Conservation (phyloP, 2,113 vertebrate species). For the Triplophysa dalaica region DNA sequence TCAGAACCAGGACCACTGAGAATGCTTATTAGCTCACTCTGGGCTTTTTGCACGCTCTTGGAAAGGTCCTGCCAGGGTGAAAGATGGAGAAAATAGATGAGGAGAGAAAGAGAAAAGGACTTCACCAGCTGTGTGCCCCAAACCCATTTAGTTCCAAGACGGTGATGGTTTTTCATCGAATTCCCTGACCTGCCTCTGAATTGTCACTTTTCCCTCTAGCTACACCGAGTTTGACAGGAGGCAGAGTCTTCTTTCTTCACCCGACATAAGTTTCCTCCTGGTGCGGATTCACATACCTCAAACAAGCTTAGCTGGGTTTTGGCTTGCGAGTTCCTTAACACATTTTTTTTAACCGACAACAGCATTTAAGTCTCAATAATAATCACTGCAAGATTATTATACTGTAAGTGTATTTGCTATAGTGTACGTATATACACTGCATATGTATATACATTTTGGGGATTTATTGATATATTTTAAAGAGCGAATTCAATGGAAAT, state of each 20-base stretch:
- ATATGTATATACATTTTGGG: too few relatives aligned
- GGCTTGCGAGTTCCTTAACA: neutral
- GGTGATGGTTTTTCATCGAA: slow-evolving; percentile 40
- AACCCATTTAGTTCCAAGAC: slow-evolving; percentile 47
- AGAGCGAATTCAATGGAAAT: too few relatives aligned
- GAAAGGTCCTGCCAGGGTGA: slow-evolving; percentile 38
- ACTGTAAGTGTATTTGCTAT: too few relatives aligned
- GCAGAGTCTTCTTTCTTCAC: slow-evolving; percentile 35
- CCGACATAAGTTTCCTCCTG: slow-evolving; percentile 26
- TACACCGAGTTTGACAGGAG: slow-evolving; percentile 37
- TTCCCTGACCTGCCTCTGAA: slow-evolving; percentile 17
- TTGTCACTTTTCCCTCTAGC: slow-evolving; percentile 45
- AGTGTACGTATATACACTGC: too few relatives aligned
- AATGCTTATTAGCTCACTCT: slow-evolving; percentile 40
- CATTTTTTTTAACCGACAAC: too few relatives aligned
- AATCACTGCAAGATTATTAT: too few relatives aligned
- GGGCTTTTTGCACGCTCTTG: neutral
- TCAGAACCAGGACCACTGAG: slow-evolving; percentile 36
- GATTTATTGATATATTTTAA: too few relatives aligned
- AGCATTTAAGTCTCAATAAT: too few relatives aligned
- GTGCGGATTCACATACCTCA: neutral
- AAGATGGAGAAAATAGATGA: slow-evolving; percentile 37
- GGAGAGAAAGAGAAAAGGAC: slow-evolving; percentile 34
- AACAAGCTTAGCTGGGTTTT: neutral
- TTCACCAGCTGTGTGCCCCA: slow-evolving; percentile 40